Conservation (phyloP, 2,797 vertebrate genomes). For the Notolabrus celidotus region DNA sequence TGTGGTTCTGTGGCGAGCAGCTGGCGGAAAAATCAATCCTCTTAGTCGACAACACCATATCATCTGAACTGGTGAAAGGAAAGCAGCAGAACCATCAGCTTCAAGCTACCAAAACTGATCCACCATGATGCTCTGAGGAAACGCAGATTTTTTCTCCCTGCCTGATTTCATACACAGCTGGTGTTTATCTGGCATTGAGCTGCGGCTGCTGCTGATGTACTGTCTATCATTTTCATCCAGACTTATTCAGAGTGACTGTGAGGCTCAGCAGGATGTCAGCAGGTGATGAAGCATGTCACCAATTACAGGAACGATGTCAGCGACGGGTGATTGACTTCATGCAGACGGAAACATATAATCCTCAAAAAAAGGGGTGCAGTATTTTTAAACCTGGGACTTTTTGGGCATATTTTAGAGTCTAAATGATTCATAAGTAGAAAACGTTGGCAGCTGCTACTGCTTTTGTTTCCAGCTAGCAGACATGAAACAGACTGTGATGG, state of each 20-base stretch:
- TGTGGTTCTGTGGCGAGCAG: conserved; percentile 40
- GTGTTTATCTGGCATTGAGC: neutral
- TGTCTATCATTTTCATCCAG: conserved; percentile 16
- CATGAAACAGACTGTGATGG: no score
- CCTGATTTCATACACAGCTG: conserved; percentile 32
- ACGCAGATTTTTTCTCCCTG: neutral
- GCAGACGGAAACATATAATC: neutral
- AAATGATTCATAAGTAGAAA: neutral
- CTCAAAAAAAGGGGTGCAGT: no score
- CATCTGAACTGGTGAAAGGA: conserved; percentile 28
- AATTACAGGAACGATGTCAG: conserved; percentile 48
- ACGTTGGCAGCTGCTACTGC: no score
- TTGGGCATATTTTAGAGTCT: neutral
- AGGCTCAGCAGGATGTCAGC: conserved; percentile 18
- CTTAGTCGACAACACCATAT: conserved; percentile 46
- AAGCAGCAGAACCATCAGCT: conserved; percentile 23
- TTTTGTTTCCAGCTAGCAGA: no score
- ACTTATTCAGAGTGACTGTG: conserved; percentile 25
- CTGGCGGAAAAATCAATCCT: conserved; percentile 59
- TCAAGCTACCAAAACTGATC: conserved; percentile 15
- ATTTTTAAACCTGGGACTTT: neutral
- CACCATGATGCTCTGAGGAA: conserved; percentile 7
- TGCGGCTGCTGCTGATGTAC: neutral
- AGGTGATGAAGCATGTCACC: conserved; percentile 20
- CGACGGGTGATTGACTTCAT: conserved; percentile 21